Evolutionary conservation across 2,797 vertebrate genomes (phyloP).

Genomic region (Enteromius radiatus): DNA sequence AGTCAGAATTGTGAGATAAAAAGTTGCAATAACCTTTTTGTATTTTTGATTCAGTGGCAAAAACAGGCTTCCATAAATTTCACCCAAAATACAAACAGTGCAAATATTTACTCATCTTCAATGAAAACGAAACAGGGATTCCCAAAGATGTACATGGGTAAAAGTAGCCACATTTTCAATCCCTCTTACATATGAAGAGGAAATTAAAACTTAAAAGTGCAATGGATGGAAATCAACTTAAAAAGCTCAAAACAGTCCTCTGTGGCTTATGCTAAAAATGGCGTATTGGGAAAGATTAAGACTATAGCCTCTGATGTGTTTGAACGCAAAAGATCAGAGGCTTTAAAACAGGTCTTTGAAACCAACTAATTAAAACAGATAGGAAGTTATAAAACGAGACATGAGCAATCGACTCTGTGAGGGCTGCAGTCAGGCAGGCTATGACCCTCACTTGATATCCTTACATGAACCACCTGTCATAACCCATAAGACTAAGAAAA

Average conservation of each 20-base stretch:
- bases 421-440: background rate
- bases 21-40: no score
- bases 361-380: conserved; percentile 33
- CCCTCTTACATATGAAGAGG: conserved; percentile 23
- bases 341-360: conserved; percentile 47
- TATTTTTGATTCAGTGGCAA: no score
- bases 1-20: no score
- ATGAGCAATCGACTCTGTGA: conserved; percentile 20
- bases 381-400: conserved; percentile 10
- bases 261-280: conserved; percentile 27
- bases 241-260: conserved; percentile 37
- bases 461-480: background rate
- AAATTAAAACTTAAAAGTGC: conserved; percentile 14
- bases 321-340: conserved; percentile 25
- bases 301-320: conserved; percentile 37
- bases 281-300: conserved; percentile 25
- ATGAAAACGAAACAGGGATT: background rate
- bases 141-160: background rate
- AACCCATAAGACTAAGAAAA: conserved; percentile 28
- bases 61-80: no score
- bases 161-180: conserved; percentile 1
- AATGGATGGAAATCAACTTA: conserved; percentile 27
- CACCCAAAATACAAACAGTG: background rate
- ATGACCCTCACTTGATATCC: background rate
- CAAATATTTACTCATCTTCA: background rate